Conservation (phyloP, 2,888 invertebrate genomes). For the Hetaerina titia region DNA sequence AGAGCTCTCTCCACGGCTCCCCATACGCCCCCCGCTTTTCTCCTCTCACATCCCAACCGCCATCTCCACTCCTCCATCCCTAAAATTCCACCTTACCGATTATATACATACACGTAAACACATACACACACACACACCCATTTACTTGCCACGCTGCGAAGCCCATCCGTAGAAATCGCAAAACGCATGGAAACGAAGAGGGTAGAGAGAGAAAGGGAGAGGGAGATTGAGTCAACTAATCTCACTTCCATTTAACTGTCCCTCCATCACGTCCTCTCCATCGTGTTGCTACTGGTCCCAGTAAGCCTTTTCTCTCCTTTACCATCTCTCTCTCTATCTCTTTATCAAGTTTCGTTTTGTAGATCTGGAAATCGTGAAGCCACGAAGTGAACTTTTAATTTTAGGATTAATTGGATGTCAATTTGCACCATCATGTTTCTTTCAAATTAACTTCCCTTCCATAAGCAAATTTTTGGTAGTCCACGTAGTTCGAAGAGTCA, state of each 20-base stretch:
- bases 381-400: too few relatives aligned
- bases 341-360: background rate
- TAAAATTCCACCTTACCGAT: background rate
- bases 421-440: too few relatives aligned
- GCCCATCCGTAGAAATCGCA: background rate
- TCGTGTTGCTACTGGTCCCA: background rate
- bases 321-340: background rate
- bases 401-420: too few relatives aligned
- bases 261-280: background rate
- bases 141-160: background rate
- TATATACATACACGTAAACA: background rate
- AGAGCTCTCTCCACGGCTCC: background rate
- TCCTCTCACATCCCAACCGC: background rate
- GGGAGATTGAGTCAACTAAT: background rate
- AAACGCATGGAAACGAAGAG: too few relatives aligned
- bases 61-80: background rate
- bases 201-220: background rate
- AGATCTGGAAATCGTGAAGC: too few relatives aligned
- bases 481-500: too few relatives aligned
- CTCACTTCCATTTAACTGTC: background rate
- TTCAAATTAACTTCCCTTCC: too few relatives aligned
- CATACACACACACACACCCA: background rate
- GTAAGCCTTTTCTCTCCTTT: background rate
- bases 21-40: background rate
- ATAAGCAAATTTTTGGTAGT: too few relatives aligned